Evolutionary conservation across 2,888 invertebrate genomes (phyloP).

Genomic region (Erebia ligea): DNA sequence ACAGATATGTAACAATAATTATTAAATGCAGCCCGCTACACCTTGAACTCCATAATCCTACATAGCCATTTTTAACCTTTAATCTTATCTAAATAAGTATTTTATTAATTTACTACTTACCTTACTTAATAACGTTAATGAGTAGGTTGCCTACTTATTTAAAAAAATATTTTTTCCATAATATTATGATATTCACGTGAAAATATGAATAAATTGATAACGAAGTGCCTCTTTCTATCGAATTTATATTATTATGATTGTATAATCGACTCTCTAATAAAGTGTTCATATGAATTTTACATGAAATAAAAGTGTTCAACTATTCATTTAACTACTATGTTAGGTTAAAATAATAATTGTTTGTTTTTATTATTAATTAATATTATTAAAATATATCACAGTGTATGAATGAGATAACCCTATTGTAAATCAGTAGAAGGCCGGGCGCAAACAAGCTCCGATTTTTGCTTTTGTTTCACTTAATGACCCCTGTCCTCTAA

Average conservation of each 20-base stretch:
- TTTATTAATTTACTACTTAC: no score
- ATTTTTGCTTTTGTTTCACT: not conserved
- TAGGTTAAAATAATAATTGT: not conserved
- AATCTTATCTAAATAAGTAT: no score
- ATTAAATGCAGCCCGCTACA: not conserved
- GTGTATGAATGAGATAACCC: constrained; percentile 1
- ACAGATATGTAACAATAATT: not conserved
- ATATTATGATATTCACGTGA: not conserved
- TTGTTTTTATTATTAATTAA: not conserved
- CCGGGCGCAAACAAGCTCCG: not conserved
- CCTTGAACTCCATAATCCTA: not conserved
- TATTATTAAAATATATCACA: not conserved
- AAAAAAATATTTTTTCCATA: not conserved
- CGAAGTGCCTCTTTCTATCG: constrained; percentile 40
- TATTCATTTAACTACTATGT: not conserved
- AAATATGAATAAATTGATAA: constrained; percentile 1
- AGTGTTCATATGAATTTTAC: not conserved
- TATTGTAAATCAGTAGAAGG: not conserved
- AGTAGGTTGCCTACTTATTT: not conserved
- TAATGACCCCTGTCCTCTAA: no score
- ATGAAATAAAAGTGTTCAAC: not conserved
- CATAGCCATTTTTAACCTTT: no score
- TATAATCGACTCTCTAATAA: constrained; percentile 11
- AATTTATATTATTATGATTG: constrained; percentile 27
- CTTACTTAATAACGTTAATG: no score